These are phyloP conservation scores for Scaptomyza graminum DNA, from an alignment of 1,140 invertebrate species.

Conservation along the genomic window DNA sequence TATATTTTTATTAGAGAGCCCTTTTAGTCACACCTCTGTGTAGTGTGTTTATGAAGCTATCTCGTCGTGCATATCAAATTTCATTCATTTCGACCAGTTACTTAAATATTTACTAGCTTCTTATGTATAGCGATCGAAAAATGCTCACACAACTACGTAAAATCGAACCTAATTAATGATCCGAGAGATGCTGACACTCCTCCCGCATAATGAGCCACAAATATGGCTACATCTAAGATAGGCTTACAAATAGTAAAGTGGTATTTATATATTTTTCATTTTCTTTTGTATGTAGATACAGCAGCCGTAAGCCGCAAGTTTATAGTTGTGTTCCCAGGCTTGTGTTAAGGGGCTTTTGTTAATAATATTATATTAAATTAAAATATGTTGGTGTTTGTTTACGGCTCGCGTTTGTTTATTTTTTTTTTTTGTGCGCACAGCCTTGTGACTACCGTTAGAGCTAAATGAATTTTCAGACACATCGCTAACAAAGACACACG, in stretches of 20 bases:
- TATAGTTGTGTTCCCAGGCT: conserved; percentile 72
- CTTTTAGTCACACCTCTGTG: conserved; percentile 27
- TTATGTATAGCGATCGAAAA: conserved; percentile 53
- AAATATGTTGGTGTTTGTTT: conserved; percentile 76
- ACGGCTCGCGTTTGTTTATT: conserved; percentile 46
- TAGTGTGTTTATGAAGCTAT: conserved; percentile 48
- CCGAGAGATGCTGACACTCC: conserved; percentile 67
- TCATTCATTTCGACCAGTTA: conserved; percentile 78
- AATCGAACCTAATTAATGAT: conserved; percentile 80
- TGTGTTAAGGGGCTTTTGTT: conserved; percentile 66
- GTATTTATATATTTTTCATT: conserved; percentile 31
- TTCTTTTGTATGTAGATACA: conserved; percentile 24
- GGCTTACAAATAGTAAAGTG: conserved; percentile 24
- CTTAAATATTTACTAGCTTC: conserved; percentile 31
- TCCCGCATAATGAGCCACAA: conserved; percentile 75
- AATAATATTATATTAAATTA: conserved; percentile 80
- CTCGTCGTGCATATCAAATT: conserved; percentile 80
- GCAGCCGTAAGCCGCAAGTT: conserved; percentile 55
- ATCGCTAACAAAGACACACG: conserved; percentile 48
- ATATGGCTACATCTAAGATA: conserved; percentile 48
- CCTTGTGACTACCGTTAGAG: conserved; percentile 72
- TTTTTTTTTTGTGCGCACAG: conserved; percentile 15
- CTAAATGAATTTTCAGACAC: conserved; percentile 65
- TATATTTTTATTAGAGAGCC: conserved; percentile 1
- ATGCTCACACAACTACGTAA: conserved; percentile 51